Percentiles rank a stretch among this genome's conserved stretches.
phyloP scores from a whole-genome alignment of 1,140 invertebrate genomes.

The Drosophila littoralis region DNA sequence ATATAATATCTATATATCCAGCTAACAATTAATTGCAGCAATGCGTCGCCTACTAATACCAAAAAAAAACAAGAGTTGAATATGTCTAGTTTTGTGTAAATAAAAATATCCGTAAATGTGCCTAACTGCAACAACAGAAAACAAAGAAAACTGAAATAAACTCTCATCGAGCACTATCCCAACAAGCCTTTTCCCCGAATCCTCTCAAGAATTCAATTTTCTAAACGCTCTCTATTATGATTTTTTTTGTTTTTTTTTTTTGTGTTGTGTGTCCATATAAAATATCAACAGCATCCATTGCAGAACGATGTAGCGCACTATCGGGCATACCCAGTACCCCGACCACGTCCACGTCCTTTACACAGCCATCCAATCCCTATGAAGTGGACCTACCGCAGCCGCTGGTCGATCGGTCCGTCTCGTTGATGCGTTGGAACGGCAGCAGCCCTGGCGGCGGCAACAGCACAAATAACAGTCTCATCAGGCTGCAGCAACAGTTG shows the following conservation, averaged over 20 bases:
- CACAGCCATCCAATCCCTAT: constrained; percentile 77
- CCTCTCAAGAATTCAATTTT: constrained; percentile 6
- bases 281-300: constrained; percentile 81
- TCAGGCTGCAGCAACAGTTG: constrained; percentile 56
- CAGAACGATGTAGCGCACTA: constrained; percentile 86
- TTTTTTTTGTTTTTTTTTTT: constrained; percentile 53
- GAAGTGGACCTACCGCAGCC: constrained; percentile 86
- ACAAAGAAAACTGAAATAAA: constrained; percentile 39
- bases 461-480: constrained; percentile 66
- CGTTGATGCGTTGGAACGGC: constrained; percentile 85
- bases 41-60: constrained; percentile 59
- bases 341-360: constrained; percentile 76
- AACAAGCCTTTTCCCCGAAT: constrained; percentile 10
- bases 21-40: constrained; percentile 47
- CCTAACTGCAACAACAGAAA: constrained; percentile 48
- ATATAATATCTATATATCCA: constrained; percentile 4
- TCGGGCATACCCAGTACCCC: constrained; percentile 84
- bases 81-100: constrained; percentile 67
- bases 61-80: constrained; percentile 50
- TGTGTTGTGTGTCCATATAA: constrained; percentile 71
- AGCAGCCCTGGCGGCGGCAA: constrained; percentile 44
- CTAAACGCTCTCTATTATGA: constrained; percentile 25
- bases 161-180: constrained; percentile 10
- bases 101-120: constrained; percentile 19
- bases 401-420: constrained; percentile 85